Base-by-base conservation (phyloP, 2,113 vertebrate genomes). In the Percina caprodes region DNA sequence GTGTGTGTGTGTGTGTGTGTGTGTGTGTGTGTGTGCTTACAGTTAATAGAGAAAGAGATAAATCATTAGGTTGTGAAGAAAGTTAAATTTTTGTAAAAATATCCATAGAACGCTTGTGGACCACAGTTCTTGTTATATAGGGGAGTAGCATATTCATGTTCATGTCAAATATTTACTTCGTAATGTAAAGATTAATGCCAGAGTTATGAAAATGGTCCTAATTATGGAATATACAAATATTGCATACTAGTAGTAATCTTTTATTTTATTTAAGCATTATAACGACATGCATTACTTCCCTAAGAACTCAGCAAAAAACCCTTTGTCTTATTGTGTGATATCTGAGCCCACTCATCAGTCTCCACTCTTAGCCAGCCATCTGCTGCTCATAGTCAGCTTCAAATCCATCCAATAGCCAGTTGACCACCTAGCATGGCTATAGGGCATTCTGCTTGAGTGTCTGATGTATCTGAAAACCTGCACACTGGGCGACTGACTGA, bases 321-420 rank as follows among this genome's bases (percentile, higher is more conserved):
- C 83, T 90, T 86, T 89, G 89, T 89, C 61, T 88, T 46, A 69
- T 70, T 42, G 74, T 79, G 86, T 63, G 69, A 76, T 81, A 85
- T 83, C 83, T 74, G 79, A 90, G 35, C 56, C 73, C 69, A 74
- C 76, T 83, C 85, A 55, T 86, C 75, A 74, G 74, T 74, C 67
- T 82, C 67, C 74, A 35, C 77, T 75, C 59, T 60, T 54, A 71
- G 45, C 55, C 70, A 39, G 71, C 92, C 93, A 93, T 92, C 92
- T 93, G 93, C 85, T 83, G 85, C 82, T 78, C 59, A 59, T 71
- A 78, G 66, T 83, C 86, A 66, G 76, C 48, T 73, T 88, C 82
- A 90, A 85, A 87, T 84, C 78, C 63, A 51, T 2, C 70, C 77
- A 73, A 18, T n/a, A 62, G 62, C 72, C 80, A 72, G 79, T 79